Conservation (phyloP, 2,797 vertebrate genomes). For the Cygnus olor region DNA sequence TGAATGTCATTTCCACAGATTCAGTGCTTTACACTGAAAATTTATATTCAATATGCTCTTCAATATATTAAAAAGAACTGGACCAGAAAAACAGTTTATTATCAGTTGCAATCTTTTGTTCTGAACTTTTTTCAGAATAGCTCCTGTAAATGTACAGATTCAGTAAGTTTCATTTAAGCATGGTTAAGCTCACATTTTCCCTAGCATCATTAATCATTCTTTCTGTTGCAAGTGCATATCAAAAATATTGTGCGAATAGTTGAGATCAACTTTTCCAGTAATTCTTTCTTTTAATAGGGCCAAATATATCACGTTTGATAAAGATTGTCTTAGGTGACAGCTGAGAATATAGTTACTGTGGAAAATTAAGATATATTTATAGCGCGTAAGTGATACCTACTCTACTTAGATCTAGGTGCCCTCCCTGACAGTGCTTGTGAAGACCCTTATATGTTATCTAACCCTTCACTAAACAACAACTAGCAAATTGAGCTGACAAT, state of each 20-base stretch:
- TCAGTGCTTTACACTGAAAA: not conserved
- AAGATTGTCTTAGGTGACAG: not conserved
- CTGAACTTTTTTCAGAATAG: not conserved
- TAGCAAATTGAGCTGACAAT: not conserved
- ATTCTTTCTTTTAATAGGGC: not conserved
- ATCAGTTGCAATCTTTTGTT: not conserved
- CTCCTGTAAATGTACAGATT: not conserved
- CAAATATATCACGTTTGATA: not conserved
- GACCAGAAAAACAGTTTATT: not conserved
- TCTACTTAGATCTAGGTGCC: not conserved
- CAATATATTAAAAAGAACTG: not conserved
- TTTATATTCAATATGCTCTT: not conserved
- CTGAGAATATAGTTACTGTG: not conserved
- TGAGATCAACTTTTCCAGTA: not conserved
- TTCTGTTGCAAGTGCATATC: not conserved
- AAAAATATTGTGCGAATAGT: not conserved
- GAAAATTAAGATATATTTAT: not conserved
- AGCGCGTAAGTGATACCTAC: not conserved
- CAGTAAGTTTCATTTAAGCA: not conserved
- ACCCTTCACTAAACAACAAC: not conserved
- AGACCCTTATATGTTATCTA: not conserved
- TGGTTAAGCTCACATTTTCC: not conserved
- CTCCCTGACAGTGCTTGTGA: not conserved
- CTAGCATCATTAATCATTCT: not conserved
- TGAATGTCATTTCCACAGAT: not conserved